phyloP scores from a whole-genome alignment of 2,797 vertebrate species.

The Halcyon chelicuti region DNA sequence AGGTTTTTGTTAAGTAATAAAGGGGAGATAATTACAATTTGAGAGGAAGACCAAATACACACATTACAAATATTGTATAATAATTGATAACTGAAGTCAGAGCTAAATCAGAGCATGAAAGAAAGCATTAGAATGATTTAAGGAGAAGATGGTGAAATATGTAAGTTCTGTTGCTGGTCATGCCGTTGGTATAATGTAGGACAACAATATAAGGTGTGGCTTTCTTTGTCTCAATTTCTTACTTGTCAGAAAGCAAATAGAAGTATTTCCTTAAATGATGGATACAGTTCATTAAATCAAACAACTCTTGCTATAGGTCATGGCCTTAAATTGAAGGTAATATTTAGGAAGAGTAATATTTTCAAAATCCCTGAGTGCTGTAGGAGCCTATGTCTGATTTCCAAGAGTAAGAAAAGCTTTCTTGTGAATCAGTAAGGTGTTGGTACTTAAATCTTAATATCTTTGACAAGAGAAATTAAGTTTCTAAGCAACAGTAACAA shows the following conservation, averaged over 20 bases:
- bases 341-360: neutral
- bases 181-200: neutral
- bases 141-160: neutral
- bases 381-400: neutral
- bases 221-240: neutral
- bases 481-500: neutral
- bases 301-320: neutral
- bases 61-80: neutral
- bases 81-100: neutral
- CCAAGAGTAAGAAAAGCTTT: neutral
- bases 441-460: neutral
- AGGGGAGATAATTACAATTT: neutral
- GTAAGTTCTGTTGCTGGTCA: neutral
- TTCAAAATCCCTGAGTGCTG: neutral
- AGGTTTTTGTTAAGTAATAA: neutral
- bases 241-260: neutral
- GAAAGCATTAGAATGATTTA: neutral
- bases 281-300: neutral
- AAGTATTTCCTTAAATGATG: neutral
- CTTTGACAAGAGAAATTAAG: neutral
- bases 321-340: neutral
- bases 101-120: neutral
- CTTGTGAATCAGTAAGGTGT: neutral
- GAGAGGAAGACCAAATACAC: neutral
- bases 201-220: neutral